Percentiles rank a stretch among this genome's conserved stretches.
Conservation (phyloP, 2,113 vertebrate genomes). For the Elanoides forficatus region DNA sequence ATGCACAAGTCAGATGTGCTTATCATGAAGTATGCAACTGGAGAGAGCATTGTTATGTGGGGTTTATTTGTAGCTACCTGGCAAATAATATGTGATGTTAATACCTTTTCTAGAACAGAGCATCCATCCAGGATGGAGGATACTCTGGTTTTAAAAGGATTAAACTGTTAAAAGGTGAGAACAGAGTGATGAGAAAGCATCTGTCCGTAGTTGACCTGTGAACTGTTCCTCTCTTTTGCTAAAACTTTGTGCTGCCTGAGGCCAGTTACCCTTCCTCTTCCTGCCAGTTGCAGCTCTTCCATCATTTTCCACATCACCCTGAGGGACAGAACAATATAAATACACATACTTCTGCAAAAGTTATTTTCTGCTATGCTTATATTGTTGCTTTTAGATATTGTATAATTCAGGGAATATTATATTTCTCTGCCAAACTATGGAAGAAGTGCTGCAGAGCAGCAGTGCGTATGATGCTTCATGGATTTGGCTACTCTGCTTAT, state of each 20-base stretch:
- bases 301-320: neutral
- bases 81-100: neutral
- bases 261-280: neutral
- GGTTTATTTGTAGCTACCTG: neutral
- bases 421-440: neutral
- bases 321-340: neutral
- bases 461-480: neutral
- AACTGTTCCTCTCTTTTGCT: neutral
- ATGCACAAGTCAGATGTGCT: neutral
- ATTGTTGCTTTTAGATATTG: neutral
- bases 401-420: neutral
- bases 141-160: neutral
- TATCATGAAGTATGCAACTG: neutral
- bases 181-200: neutral
- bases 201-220: accelerated
- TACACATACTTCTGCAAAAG: neutral
- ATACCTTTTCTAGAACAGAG: neutral
- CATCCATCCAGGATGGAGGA: neutral
- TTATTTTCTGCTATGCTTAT: neutral
- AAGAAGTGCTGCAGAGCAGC: neutral
- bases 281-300: neutral
- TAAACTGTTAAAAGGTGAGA: neutral
- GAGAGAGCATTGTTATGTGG: neutral
- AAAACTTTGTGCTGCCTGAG: neutral
- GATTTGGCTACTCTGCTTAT: neutral